These are phyloP conservation scores for Dryadula phaetusa DNA, from an alignment of 2,888 invertebrate species.

Conservation along the genomic window DNA sequence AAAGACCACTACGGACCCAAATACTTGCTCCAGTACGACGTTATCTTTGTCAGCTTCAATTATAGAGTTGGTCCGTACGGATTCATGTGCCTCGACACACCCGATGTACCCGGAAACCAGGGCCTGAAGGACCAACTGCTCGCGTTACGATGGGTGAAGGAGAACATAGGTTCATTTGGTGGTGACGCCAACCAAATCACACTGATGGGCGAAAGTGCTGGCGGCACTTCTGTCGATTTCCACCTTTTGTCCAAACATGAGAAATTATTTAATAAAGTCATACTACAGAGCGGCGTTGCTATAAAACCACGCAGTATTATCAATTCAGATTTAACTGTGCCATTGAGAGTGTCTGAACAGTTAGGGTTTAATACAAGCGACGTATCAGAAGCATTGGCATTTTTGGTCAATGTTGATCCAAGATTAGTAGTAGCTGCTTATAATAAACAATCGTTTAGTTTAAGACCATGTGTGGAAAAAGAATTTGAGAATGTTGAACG, in stretches of 20 bases:
- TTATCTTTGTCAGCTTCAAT: slow-evolving; percentile 64
- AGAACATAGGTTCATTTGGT: slow-evolving; percentile 64
- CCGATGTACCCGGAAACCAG: slow-evolving; percentile 63
- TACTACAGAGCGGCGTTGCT: slow-evolving; percentile 61
- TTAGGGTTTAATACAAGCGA: slow-evolving; percentile 55
- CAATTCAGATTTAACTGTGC: slow-evolving; percentile 51
- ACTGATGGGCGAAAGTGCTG: slow-evolving; percentile 64
- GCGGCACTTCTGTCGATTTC: slow-evolving; percentile 56
- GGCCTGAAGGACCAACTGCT: slow-evolving; percentile 64
- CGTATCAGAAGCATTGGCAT: slow-evolving; percentile 54
- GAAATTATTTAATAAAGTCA: slow-evolving; percentile 58
- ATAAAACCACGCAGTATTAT: slow-evolving; percentile 47
- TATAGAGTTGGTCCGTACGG: slow-evolving; percentile 67
- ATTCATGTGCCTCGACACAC: slow-evolving; percentile 63
- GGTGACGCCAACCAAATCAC: slow-evolving; percentile 63
- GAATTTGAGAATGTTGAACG: slow-evolving; percentile 46
- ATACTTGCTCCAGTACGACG: slow-evolving; percentile 59
- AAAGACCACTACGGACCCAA: slow-evolving; percentile 56
- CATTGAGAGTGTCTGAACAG: slow-evolving; percentile 54
- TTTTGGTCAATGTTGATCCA: slow-evolving; percentile 53
- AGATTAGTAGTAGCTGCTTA: slow-evolving; percentile 54
- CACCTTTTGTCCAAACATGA: slow-evolving; percentile 58
- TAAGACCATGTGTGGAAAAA: slow-evolving; percentile 59
- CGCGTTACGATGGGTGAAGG: slow-evolving; percentile 64
- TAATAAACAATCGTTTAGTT: slow-evolving; percentile 46